A percentile compares a stretch with the other conserved stretches of the same genome.
These are phyloP conservation scores for Spilarctia lutea DNA, from an alignment of 2,888 invertebrate genomes.

Conservation along the genomic window DNA sequence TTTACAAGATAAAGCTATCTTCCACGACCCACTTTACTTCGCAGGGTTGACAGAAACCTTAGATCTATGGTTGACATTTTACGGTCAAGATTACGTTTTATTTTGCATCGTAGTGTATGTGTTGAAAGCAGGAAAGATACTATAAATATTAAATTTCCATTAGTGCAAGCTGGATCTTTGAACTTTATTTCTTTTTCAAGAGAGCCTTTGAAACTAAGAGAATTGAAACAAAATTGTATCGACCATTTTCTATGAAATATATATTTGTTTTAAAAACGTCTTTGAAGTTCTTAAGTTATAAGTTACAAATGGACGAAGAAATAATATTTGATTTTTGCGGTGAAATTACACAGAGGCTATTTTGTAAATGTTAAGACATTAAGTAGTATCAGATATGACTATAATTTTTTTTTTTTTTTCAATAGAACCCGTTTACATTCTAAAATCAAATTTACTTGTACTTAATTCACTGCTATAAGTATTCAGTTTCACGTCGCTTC, in stretches of 20 bases:
- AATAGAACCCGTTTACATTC: too few species aligned
- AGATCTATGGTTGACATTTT: slow-evolving; percentile 25
- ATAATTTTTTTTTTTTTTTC: too few species aligned
- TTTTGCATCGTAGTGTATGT: slow-evolving; percentile 16
- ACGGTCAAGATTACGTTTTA: slow-evolving; percentile 36
- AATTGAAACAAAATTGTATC: not conserved
- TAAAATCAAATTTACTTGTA: too few species aligned
- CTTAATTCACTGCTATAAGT: too few species aligned
- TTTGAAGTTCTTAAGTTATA: not conserved
- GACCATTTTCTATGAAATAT: not conserved
- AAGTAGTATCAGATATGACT: not conserved
- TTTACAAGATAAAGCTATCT: slow-evolving; percentile 64
- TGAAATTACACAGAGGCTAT: not conserved
- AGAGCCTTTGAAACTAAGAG: not conserved
- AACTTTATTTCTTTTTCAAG: not conserved
- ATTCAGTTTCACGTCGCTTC: too few species aligned
- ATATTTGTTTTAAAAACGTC: not conserved
- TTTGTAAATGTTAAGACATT: not conserved
- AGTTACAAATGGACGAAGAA: not conserved
- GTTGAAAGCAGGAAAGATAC: not conserved
- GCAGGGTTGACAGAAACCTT: slow-evolving; percentile 38
- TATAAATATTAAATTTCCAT: not conserved
- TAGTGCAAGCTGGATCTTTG: not conserved
- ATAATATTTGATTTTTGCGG: not conserved
- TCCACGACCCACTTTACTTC: slow-evolving; percentile 44